phyloP scores from a whole-genome alignment of 2,888 invertebrate genomes.

The Seira sanloemensis region DNA sequence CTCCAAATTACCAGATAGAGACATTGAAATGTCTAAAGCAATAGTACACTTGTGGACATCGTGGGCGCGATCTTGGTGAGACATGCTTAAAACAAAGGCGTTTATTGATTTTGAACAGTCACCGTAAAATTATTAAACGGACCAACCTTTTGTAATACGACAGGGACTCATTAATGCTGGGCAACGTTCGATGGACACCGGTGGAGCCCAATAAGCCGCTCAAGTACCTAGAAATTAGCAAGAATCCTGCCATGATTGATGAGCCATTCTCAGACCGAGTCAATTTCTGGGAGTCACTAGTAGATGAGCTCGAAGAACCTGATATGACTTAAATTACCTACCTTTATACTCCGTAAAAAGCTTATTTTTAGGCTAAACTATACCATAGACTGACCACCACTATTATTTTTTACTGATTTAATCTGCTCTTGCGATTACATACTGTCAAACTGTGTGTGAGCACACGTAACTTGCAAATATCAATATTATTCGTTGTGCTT shows the following conservation, averaged over 20 bases:
- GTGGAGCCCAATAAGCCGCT: constrained; percentile 47
- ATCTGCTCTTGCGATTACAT: too few species aligned
- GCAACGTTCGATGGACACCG: constrained; percentile 55
- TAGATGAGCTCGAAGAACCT: constrained; percentile 41
- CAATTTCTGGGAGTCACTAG: constrained; percentile 65
- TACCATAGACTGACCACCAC: too few species aligned
- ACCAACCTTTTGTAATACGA: background rate
- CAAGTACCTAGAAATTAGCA: constrained; percentile 63
- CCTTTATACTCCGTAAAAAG: too few species aligned
- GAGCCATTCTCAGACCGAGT: constrained; percentile 67
- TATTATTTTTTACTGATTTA: too few species aligned
- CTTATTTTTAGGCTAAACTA: too few species aligned
- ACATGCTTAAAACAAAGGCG: background rate
- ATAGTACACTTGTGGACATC: constrained; percentile 42
- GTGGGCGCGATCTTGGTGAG: constrained; percentile 49
- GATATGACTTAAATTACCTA: background rate
- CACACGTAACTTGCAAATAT: too few species aligned
- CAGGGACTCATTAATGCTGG: constrained; percentile 53
- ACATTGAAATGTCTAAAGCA: constrained; percentile 38
- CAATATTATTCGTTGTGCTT: too few species aligned
- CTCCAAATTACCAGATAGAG: constrained; percentile 46
- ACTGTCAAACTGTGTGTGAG: too few species aligned
- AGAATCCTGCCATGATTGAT: constrained; percentile 60
- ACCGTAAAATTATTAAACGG: background rate
- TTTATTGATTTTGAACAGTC: background rate